Percentiles rank a stretch among this genome's conserved stretches.
phyloP scores from a whole-genome alignment of 2,113 vertebrate species.

The Nymphicus hollandicus region DNA sequence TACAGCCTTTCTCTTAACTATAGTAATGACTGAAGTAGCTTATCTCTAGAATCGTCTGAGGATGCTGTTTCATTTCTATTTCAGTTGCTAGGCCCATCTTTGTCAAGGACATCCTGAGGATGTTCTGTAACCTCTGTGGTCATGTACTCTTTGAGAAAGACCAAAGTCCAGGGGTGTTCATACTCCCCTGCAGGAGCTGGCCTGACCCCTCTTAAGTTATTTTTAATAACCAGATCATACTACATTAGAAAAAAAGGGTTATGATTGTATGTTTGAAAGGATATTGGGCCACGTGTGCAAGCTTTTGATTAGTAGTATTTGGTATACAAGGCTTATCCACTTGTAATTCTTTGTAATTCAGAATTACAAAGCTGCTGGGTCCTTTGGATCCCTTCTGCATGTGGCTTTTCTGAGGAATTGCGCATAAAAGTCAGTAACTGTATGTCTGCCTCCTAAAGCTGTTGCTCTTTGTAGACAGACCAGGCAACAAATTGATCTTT shows the following conservation, averaged over 20 bases:
- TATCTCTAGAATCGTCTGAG: not conserved
- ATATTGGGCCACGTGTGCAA: accelerated
- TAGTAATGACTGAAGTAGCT: not conserved
- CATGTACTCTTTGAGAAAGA: accelerated
- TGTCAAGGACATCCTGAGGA: not conserved
- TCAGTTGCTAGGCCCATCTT: not conserved
- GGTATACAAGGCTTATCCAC: not conserved
- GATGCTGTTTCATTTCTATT: not conserved
- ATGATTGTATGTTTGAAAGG: not conserved
- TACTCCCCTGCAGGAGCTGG: not conserved
- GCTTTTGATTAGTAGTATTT: not conserved
- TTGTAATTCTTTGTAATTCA: not conserved
- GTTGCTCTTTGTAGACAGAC: not conserved
- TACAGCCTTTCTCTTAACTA: not conserved
- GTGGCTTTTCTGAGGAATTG: not conserved
- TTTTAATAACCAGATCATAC: not conserved
- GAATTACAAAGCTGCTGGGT: not conserved
- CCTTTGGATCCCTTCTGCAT: not conserved
- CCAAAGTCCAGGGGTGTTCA: not conserved
- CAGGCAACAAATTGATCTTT: not conserved
- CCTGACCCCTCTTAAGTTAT: not conserved
- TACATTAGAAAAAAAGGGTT: accelerated
- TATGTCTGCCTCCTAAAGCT: not conserved
- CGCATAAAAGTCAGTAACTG: not conserved
- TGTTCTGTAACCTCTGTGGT: not conserved